These are phyloP conservation scores for Notarius lentiginosus DNA, from an alignment of 2,113 vertebrate genomes.

Conservation along the genomic window DNA sequence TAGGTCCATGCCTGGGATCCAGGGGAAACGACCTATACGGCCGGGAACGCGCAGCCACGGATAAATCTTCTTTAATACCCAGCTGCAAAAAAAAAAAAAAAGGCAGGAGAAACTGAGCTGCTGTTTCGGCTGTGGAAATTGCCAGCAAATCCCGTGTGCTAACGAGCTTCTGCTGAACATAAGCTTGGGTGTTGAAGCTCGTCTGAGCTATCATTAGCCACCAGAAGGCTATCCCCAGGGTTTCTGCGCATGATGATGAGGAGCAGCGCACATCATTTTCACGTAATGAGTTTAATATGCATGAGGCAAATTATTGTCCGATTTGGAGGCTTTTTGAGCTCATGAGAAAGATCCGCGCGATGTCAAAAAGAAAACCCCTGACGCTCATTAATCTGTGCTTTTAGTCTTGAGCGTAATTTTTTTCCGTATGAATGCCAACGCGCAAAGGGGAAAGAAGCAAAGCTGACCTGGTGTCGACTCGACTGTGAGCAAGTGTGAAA, in stretches of 20 bases:
- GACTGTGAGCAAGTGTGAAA: constrained; percentile 13
- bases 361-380: background rate
- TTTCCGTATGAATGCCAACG: background rate
- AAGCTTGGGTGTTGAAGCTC: constrained; percentile 9
- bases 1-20: constrained; percentile 61
- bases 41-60: constrained; percentile 47
- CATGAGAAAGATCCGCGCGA: too few relatives aligned
- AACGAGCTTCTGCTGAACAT: constrained; percentile 20
- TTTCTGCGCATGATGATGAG: constrained; percentile 4
- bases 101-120: constrained; percentile 42
- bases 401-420: background rate
- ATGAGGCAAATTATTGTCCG: background rate
- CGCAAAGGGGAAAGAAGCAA: background rate
- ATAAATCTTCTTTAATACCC: constrained; percentile 70
- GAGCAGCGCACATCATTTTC: background rate
- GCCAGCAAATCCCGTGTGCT: constrained; percentile 37
- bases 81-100: constrained; percentile 36
- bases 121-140: constrained; percentile 40
- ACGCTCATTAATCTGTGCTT: constrained; percentile 22
- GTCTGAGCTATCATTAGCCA: constrained; percentile 2
- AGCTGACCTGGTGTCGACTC: constrained; percentile 19
- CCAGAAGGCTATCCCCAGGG: background rate
- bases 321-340: background rate
- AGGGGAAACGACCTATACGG: constrained; percentile 68
- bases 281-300: background rate